Percentiles rank a stretch among this genome's conserved stretches.
These are phyloP conservation scores for Plagodis pulveraria DNA, from an alignment of 2,888 invertebrate species.

Conservation along the genomic window DNA sequence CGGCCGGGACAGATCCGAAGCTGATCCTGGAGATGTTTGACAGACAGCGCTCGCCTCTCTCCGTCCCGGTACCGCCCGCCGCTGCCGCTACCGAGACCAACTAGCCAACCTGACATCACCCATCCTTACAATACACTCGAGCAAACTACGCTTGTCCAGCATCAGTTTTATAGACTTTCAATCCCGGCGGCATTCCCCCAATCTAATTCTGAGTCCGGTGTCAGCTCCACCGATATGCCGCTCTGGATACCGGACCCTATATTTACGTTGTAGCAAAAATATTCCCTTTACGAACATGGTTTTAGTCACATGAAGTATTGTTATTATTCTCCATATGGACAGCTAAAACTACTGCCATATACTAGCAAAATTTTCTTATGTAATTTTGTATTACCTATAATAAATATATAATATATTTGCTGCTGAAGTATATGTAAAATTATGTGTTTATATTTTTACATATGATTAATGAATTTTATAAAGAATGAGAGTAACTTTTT, in stretches of 20 bases:
- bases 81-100: conserved; percentile 42
- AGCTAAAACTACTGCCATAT: conserved; percentile 30
- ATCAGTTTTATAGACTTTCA: not conserved
- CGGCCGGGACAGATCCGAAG: conserved; percentile 83
- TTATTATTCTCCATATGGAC: conserved; percentile 11
- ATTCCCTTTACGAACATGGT: conserved; percentile 3
- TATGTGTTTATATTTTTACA: conserved; percentile 7
- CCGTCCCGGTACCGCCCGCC: conserved; percentile 69
- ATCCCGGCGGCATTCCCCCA: not conserved
- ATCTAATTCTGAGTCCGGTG: not conserved
- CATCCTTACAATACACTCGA: too few relatives aligned
- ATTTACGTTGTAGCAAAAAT: not conserved
- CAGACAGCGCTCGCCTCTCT: conserved; percentile 74
- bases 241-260: conserved; percentile 3
- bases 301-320: conserved; percentile 14
- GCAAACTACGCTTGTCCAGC: not conserved
- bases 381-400: too few relatives aligned
- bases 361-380: not conserved
- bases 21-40: conserved; percentile 84
- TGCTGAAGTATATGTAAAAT: conserved; percentile 1
- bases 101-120: conserved; percentile 1
- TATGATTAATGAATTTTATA: conserved; percentile 11
- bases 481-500: conserved; percentile 16
- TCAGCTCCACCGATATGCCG: conserved; percentile 15
- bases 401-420: not conserved